phyloP scores from a whole-genome alignment of 2,113 vertebrate species.

The Lepus americanus region DNA sequence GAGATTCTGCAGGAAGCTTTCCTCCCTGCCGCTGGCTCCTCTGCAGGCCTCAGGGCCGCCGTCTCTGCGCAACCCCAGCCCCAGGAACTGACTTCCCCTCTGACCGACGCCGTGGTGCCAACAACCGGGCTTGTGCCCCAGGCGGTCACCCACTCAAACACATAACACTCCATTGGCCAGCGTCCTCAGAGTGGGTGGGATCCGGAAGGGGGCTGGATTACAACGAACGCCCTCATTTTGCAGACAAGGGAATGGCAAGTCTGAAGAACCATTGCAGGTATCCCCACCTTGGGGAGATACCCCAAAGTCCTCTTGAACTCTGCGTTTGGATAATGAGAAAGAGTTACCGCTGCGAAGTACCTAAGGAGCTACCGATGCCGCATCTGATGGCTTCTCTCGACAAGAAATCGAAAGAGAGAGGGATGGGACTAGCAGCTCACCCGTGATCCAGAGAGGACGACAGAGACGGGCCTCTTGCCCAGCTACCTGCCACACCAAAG shows the following conservation, averaged over 20 bases:
- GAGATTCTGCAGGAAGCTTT: too few species aligned
- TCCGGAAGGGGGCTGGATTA: too few species aligned
- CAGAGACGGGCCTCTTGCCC: not conserved
- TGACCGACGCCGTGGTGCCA: not conserved
- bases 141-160: not conserved
- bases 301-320: not conserved
- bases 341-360: not conserved
- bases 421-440: not conserved
- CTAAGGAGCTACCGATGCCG: not conserved
- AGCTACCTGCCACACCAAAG: not conserved
- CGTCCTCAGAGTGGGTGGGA: not conserved
- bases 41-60: not conserved
- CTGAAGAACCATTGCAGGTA: not conserved
- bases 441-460: not conserved
- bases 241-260: not conserved
- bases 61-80: not conserved
- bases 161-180: not conserved
- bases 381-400: not conserved
- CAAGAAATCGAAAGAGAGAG: too few species aligned
- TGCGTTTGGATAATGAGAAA: too few species aligned
- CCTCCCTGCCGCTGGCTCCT: not conserved
- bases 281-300: not conserved
- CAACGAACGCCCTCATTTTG: not conserved
- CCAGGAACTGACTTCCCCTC: not conserved
- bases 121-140: fast-evolving